These are phyloP conservation scores for Drosophila sucinea DNA, from an alignment of 1,140 invertebrate species.

Conservation along the genomic window DNA sequence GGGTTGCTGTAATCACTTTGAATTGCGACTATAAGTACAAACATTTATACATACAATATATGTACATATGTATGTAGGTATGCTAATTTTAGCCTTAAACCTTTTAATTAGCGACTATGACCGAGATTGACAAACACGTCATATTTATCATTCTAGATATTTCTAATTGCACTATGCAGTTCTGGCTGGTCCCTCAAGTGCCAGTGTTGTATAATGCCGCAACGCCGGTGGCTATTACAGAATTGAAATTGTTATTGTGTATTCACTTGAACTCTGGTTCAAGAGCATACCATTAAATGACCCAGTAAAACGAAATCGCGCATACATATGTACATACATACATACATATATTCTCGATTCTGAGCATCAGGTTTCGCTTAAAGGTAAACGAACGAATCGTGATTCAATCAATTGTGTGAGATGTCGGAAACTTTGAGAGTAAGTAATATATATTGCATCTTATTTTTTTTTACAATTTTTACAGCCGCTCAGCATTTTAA, in stretches of 20 bases:
- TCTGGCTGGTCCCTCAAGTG: neutral
- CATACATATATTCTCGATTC: slow-evolving; percentile 17
- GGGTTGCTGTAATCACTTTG: slow-evolving; percentile 38
- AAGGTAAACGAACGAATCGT: slow-evolving; percentile 63
- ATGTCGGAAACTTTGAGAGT: neutral
- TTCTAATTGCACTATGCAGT: neutral
- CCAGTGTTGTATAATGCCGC: slow-evolving; percentile 2
- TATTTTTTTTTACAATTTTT: slow-evolving; percentile 12
- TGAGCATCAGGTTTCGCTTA: slow-evolving; percentile 48
- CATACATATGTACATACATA: neutral
- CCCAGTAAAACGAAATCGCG: slow-evolving; percentile 36
- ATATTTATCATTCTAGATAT: slow-evolving; percentile 45
- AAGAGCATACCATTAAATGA: slow-evolving; percentile 52
- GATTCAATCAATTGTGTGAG: slow-evolving; percentile 47
- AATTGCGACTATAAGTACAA: slow-evolving; percentile 43
- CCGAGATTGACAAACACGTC: slow-evolving; percentile 67
- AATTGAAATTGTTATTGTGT: slow-evolving; percentile 27
- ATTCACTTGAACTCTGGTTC: slow-evolving; percentile 69
- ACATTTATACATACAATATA: neutral
- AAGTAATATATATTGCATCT: neutral
- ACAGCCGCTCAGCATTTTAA: slow-evolving; percentile 15
- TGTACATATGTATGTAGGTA: slow-evolving; percentile 25
- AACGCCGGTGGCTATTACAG: neutral
- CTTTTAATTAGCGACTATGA: slow-evolving; percentile 79
- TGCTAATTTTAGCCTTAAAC: slow-evolving; percentile 80